Base-by-base conservation (phyloP, 2,113 vertebrate genomes). In the Ictalurus punctatus region DNA sequence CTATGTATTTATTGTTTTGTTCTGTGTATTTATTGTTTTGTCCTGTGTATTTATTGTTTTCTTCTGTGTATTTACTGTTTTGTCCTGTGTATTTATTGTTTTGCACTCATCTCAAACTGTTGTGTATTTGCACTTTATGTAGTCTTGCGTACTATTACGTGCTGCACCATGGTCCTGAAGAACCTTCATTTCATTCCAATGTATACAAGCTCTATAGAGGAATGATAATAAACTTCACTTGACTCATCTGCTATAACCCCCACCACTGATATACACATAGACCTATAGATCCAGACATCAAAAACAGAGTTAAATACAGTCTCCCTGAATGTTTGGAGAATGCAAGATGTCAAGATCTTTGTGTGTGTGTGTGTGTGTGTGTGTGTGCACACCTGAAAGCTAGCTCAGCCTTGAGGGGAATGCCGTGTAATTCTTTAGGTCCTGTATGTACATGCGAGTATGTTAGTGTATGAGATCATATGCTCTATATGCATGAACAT, bases 201-300 rank as follows among this genome's bases (percentile, higher is more conserved):
- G 44, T 48, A 48, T 48, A 48, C 44, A 6, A 48, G 44, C 44
- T 48, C 44, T 48, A 48, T 48, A 48, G 44, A 6, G 44, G 44
- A 48, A 48, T 48, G 44, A 48, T 48, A 48, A 48, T 48, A 48
- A 7, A 7, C 44, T 48, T 48, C 6, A 48, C 5, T 7, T 48
- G 44, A 48, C 44, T 48, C 44, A 48, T n/a, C 63, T 61, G 48
- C 58, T 34, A 84, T 81, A 65, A 81, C 78, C 83, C 27, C 83
- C 52, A 87, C 48, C 69, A 74, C 54, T 65, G 65, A 85, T 44
- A 87, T 63, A 67, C 52, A 83, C 69, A 86, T 59, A 44, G 4
- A 10, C 76, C 34, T 71, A 59, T 61, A 73, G 19, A n/a, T 27
- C 7, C 63, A 71, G 27, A 19, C 23, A 85, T 69, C 40, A 44